Conservation (phyloP, 2,113 vertebrate species). For the Numenius arquata region DNA sequence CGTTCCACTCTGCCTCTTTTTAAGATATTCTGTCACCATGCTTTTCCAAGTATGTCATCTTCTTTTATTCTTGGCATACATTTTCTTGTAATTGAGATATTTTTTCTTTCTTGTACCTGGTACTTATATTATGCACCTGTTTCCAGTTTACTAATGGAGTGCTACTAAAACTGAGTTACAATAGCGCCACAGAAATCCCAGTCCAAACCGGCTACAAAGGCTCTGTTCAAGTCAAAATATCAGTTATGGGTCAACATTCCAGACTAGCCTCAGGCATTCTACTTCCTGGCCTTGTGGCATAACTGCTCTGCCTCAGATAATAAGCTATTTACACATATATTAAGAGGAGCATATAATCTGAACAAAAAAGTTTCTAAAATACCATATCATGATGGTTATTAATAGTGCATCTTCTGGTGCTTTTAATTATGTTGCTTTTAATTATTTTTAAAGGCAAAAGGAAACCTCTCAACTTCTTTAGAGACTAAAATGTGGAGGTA, state of each 20-base stretch:
- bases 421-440: not conserved
- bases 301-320: not conserved
- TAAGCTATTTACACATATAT: not conserved
- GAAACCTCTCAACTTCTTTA: not conserved
- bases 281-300: not conserved
- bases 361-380: not conserved
- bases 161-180: not conserved
- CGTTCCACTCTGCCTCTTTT: not conserved
- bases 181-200: not conserved
- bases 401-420: not conserved
- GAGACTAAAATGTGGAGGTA: not conserved
- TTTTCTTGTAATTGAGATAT: not conserved
- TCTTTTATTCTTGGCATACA: not conserved
- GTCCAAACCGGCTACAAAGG: not conserved
- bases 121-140: not conserved
- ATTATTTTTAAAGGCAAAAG: not conserved
- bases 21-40: not conserved
- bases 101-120: not conserved
- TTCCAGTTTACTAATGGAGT: not conserved
- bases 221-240: not conserved
- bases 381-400: rapidly evolving
- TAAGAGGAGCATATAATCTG: not conserved
- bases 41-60: not conserved
- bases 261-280: not conserved
- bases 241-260: not conserved